phyloP scores from a whole-genome alignment of 2,888 invertebrate species.

The Scaptomyza flava region DNA sequence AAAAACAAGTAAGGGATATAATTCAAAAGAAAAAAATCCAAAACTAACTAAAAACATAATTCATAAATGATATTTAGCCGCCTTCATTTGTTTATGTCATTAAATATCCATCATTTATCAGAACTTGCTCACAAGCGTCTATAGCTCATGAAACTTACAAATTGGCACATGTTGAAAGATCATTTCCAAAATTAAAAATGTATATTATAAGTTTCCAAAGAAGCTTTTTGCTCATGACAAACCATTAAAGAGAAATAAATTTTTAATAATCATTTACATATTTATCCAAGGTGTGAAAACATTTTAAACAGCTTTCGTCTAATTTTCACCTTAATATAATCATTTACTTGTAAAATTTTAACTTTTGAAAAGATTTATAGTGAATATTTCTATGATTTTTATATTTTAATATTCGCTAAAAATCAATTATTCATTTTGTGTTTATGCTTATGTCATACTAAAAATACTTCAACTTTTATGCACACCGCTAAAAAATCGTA shows the following conservation, averaged over 20 bases:
- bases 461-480: constrained; percentile 44
- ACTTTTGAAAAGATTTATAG: not conserved
- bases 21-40: not conserved
- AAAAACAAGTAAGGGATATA: not conserved
- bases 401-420: not conserved
- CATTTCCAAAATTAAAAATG: constrained; percentile 14
- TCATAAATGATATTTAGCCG: not conserved
- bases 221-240: constrained; percentile 58
- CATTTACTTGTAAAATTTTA: not conserved
- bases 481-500: constrained; percentile 54
- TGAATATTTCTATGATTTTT: not conserved
- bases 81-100: not conserved
- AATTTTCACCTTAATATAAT: too few species aligned
- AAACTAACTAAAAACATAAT: not conserved
- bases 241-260: constrained; percentile 24
- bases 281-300: constrained; percentile 17
- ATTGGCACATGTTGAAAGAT: constrained; percentile 5
- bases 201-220: constrained; percentile 6
- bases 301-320: constrained; percentile 2
- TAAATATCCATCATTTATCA: not conserved
- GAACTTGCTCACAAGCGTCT: not conserved
- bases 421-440: constrained; percentile 21
- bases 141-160: constrained; percentile 5
- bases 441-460: constrained; percentile 19
- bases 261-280: not conserved